phyloP scores from a whole-genome alignment of 2,113 vertebrate genomes.

The Diadophis punctatus region DNA sequence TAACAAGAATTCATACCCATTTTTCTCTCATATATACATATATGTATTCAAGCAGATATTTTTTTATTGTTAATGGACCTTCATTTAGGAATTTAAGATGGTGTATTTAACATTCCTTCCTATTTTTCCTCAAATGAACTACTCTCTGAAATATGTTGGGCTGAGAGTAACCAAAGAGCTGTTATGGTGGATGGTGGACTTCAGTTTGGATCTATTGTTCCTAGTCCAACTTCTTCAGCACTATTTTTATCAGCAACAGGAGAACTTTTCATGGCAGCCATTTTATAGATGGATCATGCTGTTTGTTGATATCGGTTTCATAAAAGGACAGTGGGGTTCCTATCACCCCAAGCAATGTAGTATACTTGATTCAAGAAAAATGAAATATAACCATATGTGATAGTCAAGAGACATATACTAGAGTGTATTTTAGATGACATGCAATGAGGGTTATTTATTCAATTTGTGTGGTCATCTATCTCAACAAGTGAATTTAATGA shows the following conservation, averaged over 20 bases:
- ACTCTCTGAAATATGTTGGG: not conserved
- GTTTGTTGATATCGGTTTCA: not conserved
- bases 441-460: not conserved
- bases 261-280: not conserved
- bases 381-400: not conserved
- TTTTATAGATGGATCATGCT: not conserved
- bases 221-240: not conserved
- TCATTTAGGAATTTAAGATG: not conserved
- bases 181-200: not conserved
- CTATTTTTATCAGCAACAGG: not conserved
- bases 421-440: not conserved
- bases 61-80: not conserved
- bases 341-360: not conserved
- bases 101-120: not conserved
- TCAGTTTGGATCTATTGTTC: not conserved
- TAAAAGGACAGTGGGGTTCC: not conserved
- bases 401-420: not conserved
- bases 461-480: not conserved
- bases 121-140: not conserved
- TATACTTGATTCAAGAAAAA: not conserved
- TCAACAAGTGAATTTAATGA: not conserved
- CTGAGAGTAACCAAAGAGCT: not conserved
- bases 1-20: not conserved
- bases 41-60: not conserved
- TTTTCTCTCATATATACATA: not conserved